Evolutionary conservation across 2,113 vertebrate species (phyloP).

Genomic region (Natator depressus): DNA sequence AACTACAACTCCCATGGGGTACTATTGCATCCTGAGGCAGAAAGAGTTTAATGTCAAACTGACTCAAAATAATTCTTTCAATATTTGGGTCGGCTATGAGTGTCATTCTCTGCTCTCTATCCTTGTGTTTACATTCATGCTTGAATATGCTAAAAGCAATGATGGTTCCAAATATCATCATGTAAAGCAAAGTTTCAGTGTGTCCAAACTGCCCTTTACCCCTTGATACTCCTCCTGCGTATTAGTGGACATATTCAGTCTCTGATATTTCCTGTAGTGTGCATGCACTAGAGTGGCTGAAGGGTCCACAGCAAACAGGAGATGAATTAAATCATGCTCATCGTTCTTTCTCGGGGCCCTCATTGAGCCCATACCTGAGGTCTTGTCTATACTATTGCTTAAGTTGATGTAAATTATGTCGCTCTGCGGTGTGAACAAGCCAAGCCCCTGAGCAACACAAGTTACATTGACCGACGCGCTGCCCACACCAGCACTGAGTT

Average conservation of each 20-base stretch:
- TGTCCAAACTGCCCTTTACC: not conserved
- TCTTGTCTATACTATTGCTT: too few relatives aligned
- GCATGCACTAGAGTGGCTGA: not conserved
- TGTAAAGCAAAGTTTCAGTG: not conserved
- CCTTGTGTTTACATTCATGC: not conserved
- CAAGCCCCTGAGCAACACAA: too few relatives aligned
- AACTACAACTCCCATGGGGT: not conserved
- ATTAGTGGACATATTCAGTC: not conserved
- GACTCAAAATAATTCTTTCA: not conserved
- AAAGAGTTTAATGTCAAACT: not conserved
- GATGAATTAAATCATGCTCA: not conserved
- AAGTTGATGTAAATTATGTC: too few relatives aligned
- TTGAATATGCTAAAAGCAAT: not conserved
- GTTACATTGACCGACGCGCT: too few relatives aligned
- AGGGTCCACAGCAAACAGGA: not conserved
- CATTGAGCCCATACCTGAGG: not conserved
- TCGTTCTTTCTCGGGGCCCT: not conserved
- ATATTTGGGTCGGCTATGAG: not conserved
- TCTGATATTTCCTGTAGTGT: not conserved
- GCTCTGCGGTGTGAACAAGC: too few relatives aligned
- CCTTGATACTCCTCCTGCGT: not conserved
- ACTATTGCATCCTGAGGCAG: not conserved
- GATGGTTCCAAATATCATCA: not conserved
- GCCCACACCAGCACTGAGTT: too few relatives aligned
- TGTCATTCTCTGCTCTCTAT: not conserved